These are phyloP conservation scores for Indicator indicator DNA, from an alignment of 2,113 vertebrate genomes.

Conservation along the genomic window DNA sequence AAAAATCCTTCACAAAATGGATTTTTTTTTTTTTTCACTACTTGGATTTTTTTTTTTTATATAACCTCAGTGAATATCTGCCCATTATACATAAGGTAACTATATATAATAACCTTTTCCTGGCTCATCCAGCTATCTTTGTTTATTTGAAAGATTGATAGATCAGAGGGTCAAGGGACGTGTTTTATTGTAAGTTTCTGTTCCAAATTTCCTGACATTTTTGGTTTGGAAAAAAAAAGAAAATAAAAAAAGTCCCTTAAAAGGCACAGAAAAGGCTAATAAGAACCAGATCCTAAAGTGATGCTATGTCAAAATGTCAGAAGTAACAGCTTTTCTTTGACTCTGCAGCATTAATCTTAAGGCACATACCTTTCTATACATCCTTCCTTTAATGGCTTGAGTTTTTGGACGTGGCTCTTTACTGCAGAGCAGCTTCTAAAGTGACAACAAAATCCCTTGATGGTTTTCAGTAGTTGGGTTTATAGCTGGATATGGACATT, in stretches of 20 bases:
- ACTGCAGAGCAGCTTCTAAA: conserved; percentile 33
- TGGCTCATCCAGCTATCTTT: conserved; percentile 69
- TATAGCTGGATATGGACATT: conserved; percentile 16
- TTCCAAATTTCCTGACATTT: conserved; percentile 79
- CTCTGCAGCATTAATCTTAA: conserved; percentile 61
- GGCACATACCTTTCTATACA: conserved; percentile 20
- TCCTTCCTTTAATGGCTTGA: conserved; percentile 10
- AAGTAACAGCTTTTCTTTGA: conserved; percentile 72
- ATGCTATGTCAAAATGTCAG: conserved; percentile 77
- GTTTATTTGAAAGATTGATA: conserved; percentile 76
- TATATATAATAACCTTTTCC: conserved; percentile 52
- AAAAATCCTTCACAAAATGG: background rate
- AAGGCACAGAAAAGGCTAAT: conserved; percentile 73
- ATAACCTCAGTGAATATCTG: conserved; percentile 3
- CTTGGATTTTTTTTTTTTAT: too few species aligned
- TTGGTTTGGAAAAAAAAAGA: background rate
- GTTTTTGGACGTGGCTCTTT: conserved; percentile 1
- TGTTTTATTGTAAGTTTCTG: conserved; percentile 79
- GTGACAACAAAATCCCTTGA: conserved; percentile 36
- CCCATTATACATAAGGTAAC: conserved; percentile 42
- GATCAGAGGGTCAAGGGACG: conserved; percentile 72
- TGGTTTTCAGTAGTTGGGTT: conserved; percentile 48
- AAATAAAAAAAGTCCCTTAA: conserved; percentile 57
- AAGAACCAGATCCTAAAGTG: conserved; percentile 75
- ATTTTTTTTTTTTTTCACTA: background rate